Conservation (phyloP, 1,140 invertebrate species). For the Gonioctena quinquepunctata region DNA sequence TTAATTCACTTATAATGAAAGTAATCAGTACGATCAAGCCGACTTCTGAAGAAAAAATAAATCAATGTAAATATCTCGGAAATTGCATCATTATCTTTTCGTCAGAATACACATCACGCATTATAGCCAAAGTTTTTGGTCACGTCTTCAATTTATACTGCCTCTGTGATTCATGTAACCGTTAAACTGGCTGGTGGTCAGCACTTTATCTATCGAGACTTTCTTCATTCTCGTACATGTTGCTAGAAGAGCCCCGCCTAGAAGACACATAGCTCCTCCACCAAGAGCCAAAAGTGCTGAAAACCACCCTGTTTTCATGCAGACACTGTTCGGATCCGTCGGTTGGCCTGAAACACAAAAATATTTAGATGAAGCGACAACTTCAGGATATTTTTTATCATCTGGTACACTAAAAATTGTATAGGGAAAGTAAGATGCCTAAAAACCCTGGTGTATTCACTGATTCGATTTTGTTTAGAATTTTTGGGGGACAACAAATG, state of each 20-base stretch:
- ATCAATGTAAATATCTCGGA: background rate
- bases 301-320: constrained; percentile 75
- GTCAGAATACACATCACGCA: background rate
- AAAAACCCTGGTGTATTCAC: too few relatives aligned
- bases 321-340: constrained; percentile 66
- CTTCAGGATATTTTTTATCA: too few relatives aligned
- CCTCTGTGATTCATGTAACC: constrained; percentile 75
- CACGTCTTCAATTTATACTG: constrained; percentile 64
- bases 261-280: constrained; percentile 69
- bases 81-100: background rate
- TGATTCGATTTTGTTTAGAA: too few relatives aligned
- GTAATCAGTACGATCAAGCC: too few relatives aligned
- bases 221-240: constrained; percentile 72
- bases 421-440: too few relatives aligned
- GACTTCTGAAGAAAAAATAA: too few relatives aligned
- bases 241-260: constrained; percentile 70
- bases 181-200: constrained; percentile 61
- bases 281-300: constrained; percentile 73
- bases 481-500: too few relatives aligned
- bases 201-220: constrained; percentile 57
- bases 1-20: too few relatives aligned
- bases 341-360: constrained; percentile 33
- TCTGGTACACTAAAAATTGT: too few relatives aligned
- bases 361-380: too few relatives aligned
- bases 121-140: background rate